Evolutionary conservation across 2,888 invertebrate genomes (phyloP).

Genomic region (Trichopoda pennipes): DNA sequence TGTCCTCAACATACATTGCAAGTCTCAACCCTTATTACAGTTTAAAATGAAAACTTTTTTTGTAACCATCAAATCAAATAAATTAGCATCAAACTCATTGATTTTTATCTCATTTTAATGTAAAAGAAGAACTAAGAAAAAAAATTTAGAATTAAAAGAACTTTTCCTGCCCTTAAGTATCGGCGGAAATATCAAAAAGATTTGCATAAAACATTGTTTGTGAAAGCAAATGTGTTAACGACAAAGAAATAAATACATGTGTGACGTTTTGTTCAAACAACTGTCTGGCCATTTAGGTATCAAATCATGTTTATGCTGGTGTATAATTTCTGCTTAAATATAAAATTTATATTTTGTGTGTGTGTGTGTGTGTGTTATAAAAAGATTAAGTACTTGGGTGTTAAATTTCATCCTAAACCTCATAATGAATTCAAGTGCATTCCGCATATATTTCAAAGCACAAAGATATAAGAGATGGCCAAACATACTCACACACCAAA

Average conservation of each 20-base stretch:
- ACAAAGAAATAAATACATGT: constrained; percentile 28
- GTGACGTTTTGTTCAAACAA: constrained; percentile 21
- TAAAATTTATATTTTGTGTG: background rate
- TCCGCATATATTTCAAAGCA: constrained; percentile 52
- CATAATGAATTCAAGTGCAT: constrained; percentile 69
- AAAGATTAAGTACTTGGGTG: constrained; percentile 68
- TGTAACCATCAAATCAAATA: constrained; percentile 18
- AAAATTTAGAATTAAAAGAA: background rate
- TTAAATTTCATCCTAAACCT: constrained; percentile 67
- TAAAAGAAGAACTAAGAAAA: background rate
- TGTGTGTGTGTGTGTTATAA: constrained; percentile 37
- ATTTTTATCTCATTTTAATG: constrained; percentile 53
- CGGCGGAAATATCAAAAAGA: constrained; percentile 59
- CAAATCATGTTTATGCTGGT: constrained; percentile 24
- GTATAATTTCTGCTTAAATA: constrained; percentile 44
- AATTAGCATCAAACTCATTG: constrained; percentile 60
- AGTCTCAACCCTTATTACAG: constrained; percentile 35
- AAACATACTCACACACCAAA: no score
- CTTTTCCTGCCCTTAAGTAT: constrained; percentile 31
- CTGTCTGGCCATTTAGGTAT: constrained; percentile 24
- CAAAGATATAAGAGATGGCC: constrained; percentile 24
- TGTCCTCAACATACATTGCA: constrained; percentile 29
- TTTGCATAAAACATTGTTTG: constrained; percentile 63
- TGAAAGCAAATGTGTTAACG: constrained; percentile 62
- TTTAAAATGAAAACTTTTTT: constrained; percentile 3